These are phyloP conservation scores for Silurus meridionalis DNA, from an alignment of 2,113 vertebrate species.

Conservation along the genomic window DNA sequence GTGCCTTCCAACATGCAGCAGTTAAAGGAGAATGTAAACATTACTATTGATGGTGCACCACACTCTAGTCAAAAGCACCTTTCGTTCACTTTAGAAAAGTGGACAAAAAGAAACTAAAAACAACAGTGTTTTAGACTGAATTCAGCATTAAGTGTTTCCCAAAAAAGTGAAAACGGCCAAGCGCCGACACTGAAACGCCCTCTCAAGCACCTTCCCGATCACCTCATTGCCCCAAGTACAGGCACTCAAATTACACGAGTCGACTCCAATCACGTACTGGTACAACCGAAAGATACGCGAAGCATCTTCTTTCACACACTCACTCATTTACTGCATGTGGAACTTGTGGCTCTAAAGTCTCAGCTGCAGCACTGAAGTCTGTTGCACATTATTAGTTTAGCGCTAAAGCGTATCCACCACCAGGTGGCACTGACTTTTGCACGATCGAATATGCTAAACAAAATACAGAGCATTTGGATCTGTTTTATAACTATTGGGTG, in stretches of 20 bases:
- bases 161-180: constrained; percentile 29
- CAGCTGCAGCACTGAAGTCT: constrained; percentile 47
- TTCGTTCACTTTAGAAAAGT: background rate
- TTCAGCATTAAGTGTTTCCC: constrained; percentile 40
- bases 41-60: constrained; percentile 21
- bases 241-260: background rate
- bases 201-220: background rate
- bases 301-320: background rate
- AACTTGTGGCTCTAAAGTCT: constrained; percentile 25
- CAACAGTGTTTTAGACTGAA: background rate
- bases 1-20: constrained; percentile 16
- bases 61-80: background rate
- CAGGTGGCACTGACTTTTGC: constrained; percentile 10
- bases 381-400: constrained; percentile 19
- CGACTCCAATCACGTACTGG: background rate
- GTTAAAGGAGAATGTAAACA: constrained; percentile 49
- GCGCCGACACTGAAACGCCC: background rate
- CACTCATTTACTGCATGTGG: constrained; percentile 44
- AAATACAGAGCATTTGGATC: background rate
- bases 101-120: background rate
- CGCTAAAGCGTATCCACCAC: constrained; percentile 26
- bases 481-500: constrained; percentile 6
- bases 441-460: constrained; percentile 28
- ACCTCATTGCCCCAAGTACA: background rate
- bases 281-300: background rate